These are phyloP conservation scores for Sapayoa aenigma DNA, from an alignment of 2,113 vertebrate species.

Conservation along the genomic window DNA sequence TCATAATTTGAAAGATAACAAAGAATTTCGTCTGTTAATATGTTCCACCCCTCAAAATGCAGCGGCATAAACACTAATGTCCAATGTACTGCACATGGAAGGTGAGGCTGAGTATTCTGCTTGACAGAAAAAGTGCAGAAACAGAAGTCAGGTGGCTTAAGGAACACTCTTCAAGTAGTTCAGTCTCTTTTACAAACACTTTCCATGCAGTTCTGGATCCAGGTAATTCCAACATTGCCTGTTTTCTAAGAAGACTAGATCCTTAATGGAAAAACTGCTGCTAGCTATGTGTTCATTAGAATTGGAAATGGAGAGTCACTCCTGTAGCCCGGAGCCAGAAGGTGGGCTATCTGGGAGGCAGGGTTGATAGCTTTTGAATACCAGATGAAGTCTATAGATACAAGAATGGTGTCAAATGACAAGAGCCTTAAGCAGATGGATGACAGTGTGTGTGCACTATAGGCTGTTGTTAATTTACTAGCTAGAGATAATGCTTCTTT, in stretches of 20 bases:
- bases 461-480: conserved; percentile 75
- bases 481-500: conserved; percentile 70
- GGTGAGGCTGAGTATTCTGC: not conserved
- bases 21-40: not conserved
- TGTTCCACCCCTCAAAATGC: not conserved
- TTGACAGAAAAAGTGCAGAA: not conserved
- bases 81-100: not conserved
- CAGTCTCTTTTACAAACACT: conserved; percentile 11
- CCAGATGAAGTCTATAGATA: conserved; percentile 72
- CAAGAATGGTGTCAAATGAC: conserved; percentile 71
- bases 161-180: not conserved
- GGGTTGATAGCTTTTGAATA: conserved; percentile 69
- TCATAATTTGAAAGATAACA: not conserved
- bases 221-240: conserved; percentile 15
- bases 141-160: not conserved
- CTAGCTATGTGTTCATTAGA: conserved; percentile 58
- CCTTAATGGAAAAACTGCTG: conserved; percentile 39
- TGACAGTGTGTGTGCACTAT: conserved; percentile 62
- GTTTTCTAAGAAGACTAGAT: conserved; percentile 23
- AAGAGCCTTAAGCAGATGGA: conserved; percentile 76
- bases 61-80: not conserved
- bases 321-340: conserved; percentile 65
- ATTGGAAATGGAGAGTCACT: conserved; percentile 70
- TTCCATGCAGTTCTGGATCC: conserved; percentile 32
- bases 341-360: conserved; percentile 68